phyloP scores from a whole-genome alignment of 2,797 vertebrate species.

The Etheostoma perlongum region DNA sequence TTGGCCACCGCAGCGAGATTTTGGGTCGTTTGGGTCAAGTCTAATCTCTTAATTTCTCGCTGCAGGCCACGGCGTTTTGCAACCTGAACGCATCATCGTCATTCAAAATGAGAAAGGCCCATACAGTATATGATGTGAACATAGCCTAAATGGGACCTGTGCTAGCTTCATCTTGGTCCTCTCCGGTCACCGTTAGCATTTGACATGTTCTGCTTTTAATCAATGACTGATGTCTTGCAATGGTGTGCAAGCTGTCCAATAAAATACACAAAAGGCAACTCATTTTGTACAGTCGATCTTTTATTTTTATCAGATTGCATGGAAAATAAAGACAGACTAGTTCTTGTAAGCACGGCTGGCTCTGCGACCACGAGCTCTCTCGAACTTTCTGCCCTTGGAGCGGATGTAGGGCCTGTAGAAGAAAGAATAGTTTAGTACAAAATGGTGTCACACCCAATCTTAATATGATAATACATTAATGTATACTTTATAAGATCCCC shows the following conservation, averaged over 20 bases:
- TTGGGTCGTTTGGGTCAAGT: too few relatives aligned
- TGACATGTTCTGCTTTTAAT: not conserved
- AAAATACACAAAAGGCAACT: conserved; percentile 26
- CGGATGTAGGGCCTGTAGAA: conserved; percentile 85
- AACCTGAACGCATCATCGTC: too few relatives aligned
- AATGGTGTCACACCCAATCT: too few relatives aligned
- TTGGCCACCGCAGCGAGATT: too few relatives aligned
- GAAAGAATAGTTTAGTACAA: conserved; percentile 14
- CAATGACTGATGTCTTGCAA: not conserved
- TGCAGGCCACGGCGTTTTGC: too few relatives aligned
- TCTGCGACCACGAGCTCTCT: conserved; percentile 90
- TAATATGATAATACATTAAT: too few relatives aligned
- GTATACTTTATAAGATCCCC: too few relatives aligned
- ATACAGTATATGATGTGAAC: too few relatives aligned
- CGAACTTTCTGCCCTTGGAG: conserved; percentile 91
- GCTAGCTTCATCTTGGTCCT: not conserved
- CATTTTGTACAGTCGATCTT: conserved; percentile 73
- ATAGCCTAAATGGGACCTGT: not conserved
- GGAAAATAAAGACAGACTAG: conserved; percentile 81
- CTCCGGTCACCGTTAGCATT: not conserved
- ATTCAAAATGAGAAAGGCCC: too few relatives aligned
- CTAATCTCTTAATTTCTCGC: too few relatives aligned
- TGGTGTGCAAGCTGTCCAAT: not conserved
- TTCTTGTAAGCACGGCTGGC: conserved; percentile 89
- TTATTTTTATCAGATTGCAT: conserved; percentile 82